Evolutionary conservation across 2,113 vertebrate species (phyloP).

Genomic region (Phrynosoma platyrhinos): DNA sequence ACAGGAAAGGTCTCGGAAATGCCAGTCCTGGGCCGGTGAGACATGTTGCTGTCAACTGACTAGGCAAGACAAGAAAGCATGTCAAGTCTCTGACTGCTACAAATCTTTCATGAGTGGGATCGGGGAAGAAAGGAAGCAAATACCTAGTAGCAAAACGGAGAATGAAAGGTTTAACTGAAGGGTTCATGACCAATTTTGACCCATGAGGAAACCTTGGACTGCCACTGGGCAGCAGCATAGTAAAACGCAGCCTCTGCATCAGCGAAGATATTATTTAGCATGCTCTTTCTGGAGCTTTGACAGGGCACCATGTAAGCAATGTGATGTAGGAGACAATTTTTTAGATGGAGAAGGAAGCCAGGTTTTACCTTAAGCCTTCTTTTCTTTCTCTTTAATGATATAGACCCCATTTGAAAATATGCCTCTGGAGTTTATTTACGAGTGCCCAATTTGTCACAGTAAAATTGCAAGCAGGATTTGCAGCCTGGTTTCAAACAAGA

Average conservation of each 20-base stretch:
- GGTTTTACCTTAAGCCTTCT: not conserved
- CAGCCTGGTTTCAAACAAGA: not conserved
- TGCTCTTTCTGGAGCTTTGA: not conserved
- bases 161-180: not conserved
- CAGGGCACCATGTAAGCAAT: not conserved
- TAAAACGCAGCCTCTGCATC: not conserved
- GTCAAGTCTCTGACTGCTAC: not conserved
- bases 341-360: not conserved
- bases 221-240: not conserved
- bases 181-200: not conserved
- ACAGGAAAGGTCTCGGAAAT: not conserved
- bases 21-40: not conserved
- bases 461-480: constrained; percentile 9
- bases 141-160: not conserved
- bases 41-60: not conserved
- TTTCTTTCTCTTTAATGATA: not conserved
- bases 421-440: constrained; percentile 3
- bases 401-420: not conserved
- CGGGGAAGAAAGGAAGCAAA: not conserved
- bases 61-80: not conserved
- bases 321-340: not conserved
- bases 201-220: not conserved
- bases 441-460: not conserved
- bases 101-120: not conserved
- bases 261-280: not conserved